Conservation (phyloP, 2,113 vertebrate genomes). For the Orthonyx spaldingii region DNA sequence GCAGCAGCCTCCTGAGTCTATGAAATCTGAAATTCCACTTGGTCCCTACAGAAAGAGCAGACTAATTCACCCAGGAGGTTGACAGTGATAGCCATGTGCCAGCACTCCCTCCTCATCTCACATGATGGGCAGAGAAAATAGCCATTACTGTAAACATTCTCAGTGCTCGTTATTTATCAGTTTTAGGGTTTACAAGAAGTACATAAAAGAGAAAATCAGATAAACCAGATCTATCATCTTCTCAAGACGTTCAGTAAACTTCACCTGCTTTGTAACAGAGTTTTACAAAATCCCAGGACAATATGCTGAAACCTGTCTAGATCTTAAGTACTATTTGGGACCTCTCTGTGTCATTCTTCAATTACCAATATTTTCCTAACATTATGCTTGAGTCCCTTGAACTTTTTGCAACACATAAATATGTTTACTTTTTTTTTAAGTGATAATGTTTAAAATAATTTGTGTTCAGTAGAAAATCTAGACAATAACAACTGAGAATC, state of each 20-base stretch:
- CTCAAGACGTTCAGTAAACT: neutral
- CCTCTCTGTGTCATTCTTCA: neutral
- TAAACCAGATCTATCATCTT: neutral
- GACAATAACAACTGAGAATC: neutral
- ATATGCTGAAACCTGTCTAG: neutral
- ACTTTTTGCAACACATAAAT: neutral
- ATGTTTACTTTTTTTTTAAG: neutral
- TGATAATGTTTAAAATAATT: neutral
- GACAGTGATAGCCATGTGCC: fast-evolving
- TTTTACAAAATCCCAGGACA: neutral
- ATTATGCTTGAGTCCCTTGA: neutral
- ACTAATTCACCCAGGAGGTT: neutral
- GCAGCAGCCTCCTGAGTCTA: neutral
- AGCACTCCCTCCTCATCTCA: neutral
- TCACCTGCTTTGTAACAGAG: neutral
- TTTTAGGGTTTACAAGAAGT: neutral
- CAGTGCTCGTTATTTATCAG: neutral
- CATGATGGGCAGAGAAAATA: fast-evolving
- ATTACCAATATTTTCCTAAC: neutral
- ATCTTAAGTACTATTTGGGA: neutral
- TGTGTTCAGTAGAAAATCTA: neutral
- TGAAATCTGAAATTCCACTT: neutral
- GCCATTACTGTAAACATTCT: neutral
- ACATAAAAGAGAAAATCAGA: neutral
- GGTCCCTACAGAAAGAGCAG: neutral